Conservation (phyloP, 2,113 vertebrate species). For the Tetrax tetrax region DNA sequence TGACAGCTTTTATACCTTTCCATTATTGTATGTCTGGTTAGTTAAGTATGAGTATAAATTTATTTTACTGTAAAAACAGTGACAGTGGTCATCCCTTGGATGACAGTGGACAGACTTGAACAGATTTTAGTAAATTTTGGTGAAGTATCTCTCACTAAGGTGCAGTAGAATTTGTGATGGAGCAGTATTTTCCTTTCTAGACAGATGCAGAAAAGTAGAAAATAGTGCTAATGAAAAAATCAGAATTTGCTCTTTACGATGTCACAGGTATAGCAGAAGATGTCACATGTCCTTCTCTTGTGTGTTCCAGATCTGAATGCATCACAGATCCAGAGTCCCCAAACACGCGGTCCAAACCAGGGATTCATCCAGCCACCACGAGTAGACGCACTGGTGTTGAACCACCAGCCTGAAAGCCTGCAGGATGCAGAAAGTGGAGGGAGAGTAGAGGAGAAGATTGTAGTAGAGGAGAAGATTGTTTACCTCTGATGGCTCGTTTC, state of each 20-base stretch:
- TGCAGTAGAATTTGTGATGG: background rate
- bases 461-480: constrained; percentile 90
- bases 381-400: constrained; percentile 58
- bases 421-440: constrained; percentile 73
- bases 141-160: background rate
- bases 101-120: background rate
- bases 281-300: constrained; percentile 21
- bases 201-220: background rate
- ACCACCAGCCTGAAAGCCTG: constrained; percentile 55
- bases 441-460: constrained; percentile 85
- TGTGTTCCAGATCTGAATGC: constrained; percentile 75
- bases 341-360: background rate
- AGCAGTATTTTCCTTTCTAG: background rate
- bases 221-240: background rate
- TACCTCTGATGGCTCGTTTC: constrained; percentile 82
- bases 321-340: constrained; percentile 15
- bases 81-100: background rate
- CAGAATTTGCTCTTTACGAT: background rate
- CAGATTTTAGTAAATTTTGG: background rate
- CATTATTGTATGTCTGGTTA: background rate
- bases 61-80: background rate
- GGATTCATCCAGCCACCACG: background rate
- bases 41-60: background rate
- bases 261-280: background rate
- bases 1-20: background rate